Conservation (phyloP, 92 coral and sea anemone species). For the Parazoanthus darwini region DNA sequence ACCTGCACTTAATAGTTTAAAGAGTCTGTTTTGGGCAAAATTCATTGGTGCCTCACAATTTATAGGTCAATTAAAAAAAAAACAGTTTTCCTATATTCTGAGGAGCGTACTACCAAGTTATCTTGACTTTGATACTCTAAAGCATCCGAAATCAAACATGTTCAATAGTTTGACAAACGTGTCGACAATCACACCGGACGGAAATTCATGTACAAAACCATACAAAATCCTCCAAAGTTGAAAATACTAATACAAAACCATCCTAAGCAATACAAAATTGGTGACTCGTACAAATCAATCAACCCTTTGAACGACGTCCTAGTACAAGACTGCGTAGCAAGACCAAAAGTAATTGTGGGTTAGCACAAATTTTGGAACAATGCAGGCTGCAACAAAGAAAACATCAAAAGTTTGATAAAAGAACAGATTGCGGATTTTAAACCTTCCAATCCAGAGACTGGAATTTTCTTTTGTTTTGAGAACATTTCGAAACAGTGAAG, state of each 20-base stretch:
- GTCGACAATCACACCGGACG: neutral
- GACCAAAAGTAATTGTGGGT: neutral
- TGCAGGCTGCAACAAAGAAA: neutral
- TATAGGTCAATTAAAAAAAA: no score
- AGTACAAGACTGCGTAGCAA: neutral
- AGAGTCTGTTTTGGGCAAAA: neutral
- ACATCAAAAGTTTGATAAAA: no score
- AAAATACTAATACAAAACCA: slow-evolving; percentile 1
- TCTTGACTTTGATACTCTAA: neutral
- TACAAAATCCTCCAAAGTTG: neutral
- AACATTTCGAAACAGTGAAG: no score
- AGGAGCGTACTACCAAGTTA: neutral
- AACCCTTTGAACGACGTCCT: neutral
- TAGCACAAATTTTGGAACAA: neutral
- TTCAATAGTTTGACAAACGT: neutral
- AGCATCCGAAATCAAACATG: no score
- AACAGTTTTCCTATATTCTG: neutral
- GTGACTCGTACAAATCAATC: neutral
- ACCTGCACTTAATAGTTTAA: neutral
- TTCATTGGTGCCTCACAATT: neutral
- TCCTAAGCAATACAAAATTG: slow-evolving; percentile 6
- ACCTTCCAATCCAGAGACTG: neutral
- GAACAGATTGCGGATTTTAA: neutral
- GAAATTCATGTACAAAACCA: slow-evolving; percentile 9
- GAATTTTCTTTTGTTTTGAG: no score